Percentiles rank a stretch among this genome's conserved stretches.
These are phyloP conservation scores for Sesamia nonagrioides DNA, from an alignment of 1,140 invertebrate species.

Conservation along the genomic window DNA sequence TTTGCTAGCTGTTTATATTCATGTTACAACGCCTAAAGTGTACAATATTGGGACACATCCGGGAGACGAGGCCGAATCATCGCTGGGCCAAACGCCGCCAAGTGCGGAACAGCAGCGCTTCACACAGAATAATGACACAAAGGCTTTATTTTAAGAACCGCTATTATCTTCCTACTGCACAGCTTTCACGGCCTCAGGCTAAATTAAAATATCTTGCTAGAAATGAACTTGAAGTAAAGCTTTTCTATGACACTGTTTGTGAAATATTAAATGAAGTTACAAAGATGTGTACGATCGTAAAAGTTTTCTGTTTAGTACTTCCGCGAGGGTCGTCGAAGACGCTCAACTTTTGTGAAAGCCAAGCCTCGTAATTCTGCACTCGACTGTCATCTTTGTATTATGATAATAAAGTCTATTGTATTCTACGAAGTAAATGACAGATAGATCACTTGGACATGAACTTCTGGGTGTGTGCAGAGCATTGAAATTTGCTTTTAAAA, in stretches of 20 bases:
- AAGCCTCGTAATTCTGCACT: conserved; percentile 38
- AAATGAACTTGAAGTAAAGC: conserved; percentile 54
- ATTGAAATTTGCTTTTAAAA: conserved; percentile 33
- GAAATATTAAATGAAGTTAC: conserved; percentile 52
- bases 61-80: conserved; percentile 7
- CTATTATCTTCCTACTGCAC: conserved; percentile 70
- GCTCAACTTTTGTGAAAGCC: conserved; percentile 22
- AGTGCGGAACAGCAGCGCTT: conserved; percentile 51
- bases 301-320: conserved; percentile 50
- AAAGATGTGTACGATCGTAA: conserved; percentile 49
- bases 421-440: conserved; percentile 10
- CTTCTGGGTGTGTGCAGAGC: background rate
- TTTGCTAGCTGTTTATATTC: conserved; percentile 15
- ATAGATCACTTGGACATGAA: conserved; percentile 2
- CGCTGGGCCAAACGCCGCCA: conserved; percentile 2
- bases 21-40: conserved; percentile 20
- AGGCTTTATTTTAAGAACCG: conserved; percentile 73
- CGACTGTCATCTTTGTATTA: conserved; percentile 41
- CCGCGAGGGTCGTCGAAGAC: conserved; percentile 37
- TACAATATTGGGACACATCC: conserved; percentile 29
- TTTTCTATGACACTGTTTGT: conserved; percentile 54
- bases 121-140: conserved; percentile 70
- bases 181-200: conserved; percentile 58
- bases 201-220: conserved; percentile 70
- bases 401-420: conserved; percentile 38